These are phyloP conservation scores for Erythrolamprus reginae DNA, from an alignment of 2,113 vertebrate species.

Conservation along the genomic window DNA sequence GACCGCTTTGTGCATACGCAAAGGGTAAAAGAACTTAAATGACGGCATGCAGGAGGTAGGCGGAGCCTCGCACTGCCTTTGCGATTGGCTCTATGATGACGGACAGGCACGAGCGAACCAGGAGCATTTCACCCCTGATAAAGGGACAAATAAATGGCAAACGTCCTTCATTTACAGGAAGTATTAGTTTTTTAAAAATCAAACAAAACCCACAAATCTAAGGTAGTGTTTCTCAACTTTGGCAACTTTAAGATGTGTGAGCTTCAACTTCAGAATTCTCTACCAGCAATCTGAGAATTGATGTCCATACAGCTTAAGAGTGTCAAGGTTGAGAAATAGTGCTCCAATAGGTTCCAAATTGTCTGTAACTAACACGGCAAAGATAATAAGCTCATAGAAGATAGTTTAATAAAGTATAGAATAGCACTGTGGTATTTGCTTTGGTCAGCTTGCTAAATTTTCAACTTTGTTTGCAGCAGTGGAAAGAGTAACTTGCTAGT, in stretches of 20 bases:
- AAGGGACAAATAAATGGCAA: neutral
- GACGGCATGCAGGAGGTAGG: too few species aligned
- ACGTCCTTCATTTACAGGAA: neutral
- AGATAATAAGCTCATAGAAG: neutral
- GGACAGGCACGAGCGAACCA: too few species aligned
- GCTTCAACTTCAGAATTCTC: neutral
- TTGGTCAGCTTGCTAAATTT: neutral
- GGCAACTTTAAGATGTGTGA: neutral
- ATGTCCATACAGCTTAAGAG: neutral
- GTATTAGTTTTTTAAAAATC: neutral
- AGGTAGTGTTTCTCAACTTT: neutral
- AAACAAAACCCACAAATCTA: too few species aligned
- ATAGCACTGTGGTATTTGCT: neutral
- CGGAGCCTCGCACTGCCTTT: too few species aligned
- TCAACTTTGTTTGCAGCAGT: neutral
- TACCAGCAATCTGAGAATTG: neutral
- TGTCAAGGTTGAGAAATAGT: neutral
- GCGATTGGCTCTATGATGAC: too few species aligned
- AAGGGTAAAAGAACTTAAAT: too few species aligned
- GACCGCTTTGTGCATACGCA: too few species aligned
- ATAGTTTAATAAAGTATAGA: neutral
- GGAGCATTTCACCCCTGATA: too few species aligned
- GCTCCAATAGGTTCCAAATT: neutral
- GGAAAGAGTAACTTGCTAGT: neutral
- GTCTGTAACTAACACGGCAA: neutral